phyloP scores from a whole-genome alignment of 2,888 invertebrate genomes.

The Drosophila tripunctata region DNA sequence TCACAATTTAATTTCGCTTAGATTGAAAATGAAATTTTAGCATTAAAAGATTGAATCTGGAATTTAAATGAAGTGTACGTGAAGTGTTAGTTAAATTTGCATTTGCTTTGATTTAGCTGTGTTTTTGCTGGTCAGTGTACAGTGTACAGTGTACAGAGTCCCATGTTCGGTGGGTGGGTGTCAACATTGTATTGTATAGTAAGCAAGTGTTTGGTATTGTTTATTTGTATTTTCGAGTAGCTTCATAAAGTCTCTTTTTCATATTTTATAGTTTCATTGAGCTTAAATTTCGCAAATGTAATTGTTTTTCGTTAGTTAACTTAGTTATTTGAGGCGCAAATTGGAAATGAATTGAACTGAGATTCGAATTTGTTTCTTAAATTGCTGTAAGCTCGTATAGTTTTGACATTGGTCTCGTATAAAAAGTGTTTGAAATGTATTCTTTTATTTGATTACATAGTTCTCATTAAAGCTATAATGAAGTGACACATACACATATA shows the following conservation, averaged over 20 bases:
- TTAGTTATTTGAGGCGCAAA: neutral
- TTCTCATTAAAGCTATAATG: slow-evolving; percentile 44
- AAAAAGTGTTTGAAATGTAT: slow-evolving; percentile 43
- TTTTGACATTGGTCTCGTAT: slow-evolving; percentile 64
- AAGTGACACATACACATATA: slow-evolving; percentile 17
- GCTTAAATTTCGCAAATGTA: neutral
- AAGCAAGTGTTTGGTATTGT: neutral
- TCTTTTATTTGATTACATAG: slow-evolving; percentile 16
- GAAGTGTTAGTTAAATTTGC: neutral
- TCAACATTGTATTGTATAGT: slow-evolving; percentile 2
- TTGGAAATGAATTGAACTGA: neutral
- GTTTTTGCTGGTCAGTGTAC: slow-evolving; percentile 2
- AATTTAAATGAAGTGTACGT: neutral
- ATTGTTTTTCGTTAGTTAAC: neutral
- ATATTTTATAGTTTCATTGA: slow-evolving; percentile 4
- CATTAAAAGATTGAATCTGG: slow-evolving; percentile 3
- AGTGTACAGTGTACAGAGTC: slow-evolving; percentile 11
- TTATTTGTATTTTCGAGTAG: neutral
- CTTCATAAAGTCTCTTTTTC: neutral
- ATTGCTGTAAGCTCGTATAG: slow-evolving; percentile 69
- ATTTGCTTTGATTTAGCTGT: neutral
- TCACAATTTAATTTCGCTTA: slow-evolving; percentile 13
- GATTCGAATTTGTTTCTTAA: slow-evolving; percentile 8
- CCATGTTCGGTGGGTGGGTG: slow-evolving; percentile 22
- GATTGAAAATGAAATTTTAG: slow-evolving; percentile 4